phyloP scores from a whole-genome alignment of 2,888 invertebrate genomes.

The Rhingia campestris region DNA sequence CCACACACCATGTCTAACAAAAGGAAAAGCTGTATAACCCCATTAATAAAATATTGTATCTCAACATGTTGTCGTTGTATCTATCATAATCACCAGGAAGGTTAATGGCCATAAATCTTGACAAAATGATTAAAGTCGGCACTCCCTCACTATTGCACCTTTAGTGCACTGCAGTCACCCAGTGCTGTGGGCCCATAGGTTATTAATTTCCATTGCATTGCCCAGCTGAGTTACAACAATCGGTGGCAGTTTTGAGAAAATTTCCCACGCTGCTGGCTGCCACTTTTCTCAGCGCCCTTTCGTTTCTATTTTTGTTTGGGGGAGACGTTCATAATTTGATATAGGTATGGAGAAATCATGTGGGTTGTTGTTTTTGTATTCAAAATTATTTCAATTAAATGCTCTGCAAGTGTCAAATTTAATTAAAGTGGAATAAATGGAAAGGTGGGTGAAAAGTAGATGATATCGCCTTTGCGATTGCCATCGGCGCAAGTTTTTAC shows the following conservation, averaged over 20 bases:
- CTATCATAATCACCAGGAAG: neutral
- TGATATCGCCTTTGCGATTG: neutral
- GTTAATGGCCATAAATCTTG: conserved; percentile 43
- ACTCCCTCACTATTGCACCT: conserved; percentile 10
- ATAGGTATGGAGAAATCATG: conserved; percentile 34
- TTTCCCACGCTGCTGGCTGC: conserved; percentile 29
- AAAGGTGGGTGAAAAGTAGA: conserved; percentile 1
- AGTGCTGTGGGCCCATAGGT: conserved; percentile 3
- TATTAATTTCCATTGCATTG: conserved; percentile 39
- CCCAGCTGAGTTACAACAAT: conserved; percentile 4
- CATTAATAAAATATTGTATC: conserved; percentile 17
- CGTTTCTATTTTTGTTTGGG: neutral
- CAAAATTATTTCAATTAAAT: conserved; percentile 45
- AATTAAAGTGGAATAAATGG: conserved; percentile 15
- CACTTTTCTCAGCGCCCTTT: conserved; percentile 24
- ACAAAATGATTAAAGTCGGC: conserved; percentile 31
- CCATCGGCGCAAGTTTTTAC: conserved; percentile 23
- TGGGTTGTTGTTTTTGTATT: neutral
- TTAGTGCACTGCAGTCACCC: conserved; percentile 2
- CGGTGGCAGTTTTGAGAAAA: conserved; percentile 26
- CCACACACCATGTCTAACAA: neutral
- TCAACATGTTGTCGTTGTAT: neutral
- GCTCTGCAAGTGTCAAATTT: no score
- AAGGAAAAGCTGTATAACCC: neutral
- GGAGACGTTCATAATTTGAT: conserved; percentile 34